Evolutionary conservation across 1,140 invertebrate genomes (phyloP).

Genomic region (Heterodera carotae): DNA sequence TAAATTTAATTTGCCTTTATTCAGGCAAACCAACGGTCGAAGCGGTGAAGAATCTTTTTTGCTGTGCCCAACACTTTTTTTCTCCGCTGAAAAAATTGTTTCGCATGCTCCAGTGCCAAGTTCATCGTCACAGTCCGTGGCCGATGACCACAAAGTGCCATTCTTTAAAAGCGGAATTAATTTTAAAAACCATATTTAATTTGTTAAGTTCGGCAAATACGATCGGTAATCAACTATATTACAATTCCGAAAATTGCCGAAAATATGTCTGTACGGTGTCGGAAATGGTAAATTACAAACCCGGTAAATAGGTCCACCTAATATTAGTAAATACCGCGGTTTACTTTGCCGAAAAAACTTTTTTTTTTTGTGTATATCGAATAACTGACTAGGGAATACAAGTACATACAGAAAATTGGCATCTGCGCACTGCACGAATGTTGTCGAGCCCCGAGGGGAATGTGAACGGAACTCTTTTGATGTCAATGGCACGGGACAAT

Average conservation of each 20-base stretch:
- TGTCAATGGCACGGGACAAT: constrained; percentile 6
- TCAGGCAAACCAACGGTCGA: constrained; percentile 8
- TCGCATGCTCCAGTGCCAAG: constrained; percentile 4
- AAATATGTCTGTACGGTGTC: no score
- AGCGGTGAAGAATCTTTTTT: neutral
- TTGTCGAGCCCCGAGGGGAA: neutral
- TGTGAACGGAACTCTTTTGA: constrained; percentile 8
- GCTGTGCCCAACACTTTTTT: neutral
- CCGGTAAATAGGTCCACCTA: no score
- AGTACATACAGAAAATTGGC: neutral
- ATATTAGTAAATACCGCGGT: no score
- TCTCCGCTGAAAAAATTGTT: constrained; percentile 7
- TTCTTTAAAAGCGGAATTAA: constrained; percentile 1
- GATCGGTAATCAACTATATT: no score
- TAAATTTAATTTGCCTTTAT: constrained; percentile 12
- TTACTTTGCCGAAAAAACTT: neutral
- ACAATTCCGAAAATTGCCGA: no score
- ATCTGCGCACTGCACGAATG: constrained; percentile 1
- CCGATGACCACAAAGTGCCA: constrained; percentile 21
- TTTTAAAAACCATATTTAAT: no score
- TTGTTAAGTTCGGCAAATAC: no score
- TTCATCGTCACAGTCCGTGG: constrained; percentile 27
- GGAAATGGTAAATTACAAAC: no score
- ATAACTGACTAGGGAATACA: no score
- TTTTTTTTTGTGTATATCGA: no score